Conservation (phyloP, 2,888 invertebrate species). For the Tortrix viridana region DNA sequence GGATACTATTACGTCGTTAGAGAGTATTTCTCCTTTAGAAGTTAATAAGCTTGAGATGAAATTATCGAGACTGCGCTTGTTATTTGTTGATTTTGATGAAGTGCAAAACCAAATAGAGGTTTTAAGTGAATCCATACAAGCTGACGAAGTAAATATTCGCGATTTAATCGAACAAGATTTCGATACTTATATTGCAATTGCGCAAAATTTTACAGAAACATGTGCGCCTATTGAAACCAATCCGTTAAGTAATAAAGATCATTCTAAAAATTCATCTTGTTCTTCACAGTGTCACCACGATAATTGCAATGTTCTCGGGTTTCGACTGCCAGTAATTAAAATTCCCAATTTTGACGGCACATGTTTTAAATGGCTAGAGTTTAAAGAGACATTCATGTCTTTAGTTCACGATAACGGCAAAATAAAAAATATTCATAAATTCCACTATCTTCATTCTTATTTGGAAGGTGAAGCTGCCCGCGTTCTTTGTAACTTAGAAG, state of each 20-base stretch:
- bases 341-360: slow-evolving; percentile 21
- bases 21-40: neutral
- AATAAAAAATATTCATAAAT: neutral
- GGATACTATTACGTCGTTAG: neutral
- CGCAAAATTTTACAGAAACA: too few species aligned
- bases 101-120: too few species aligned
- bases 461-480: neutral
- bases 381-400: slow-evolving; percentile 15
- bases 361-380: slow-evolving; percentile 23
- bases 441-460: neutral
- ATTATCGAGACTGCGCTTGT: neutral
- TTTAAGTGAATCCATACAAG: too few species aligned
- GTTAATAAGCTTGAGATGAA: neutral
- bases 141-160: too few species aligned
- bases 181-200: too few species aligned
- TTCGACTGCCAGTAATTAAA: slow-evolving; percentile 19
- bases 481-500: neutral
- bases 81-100: too few species aligned
- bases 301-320: neutral
- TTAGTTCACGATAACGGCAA: slow-evolving; percentile 7
- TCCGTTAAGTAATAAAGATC: neutral
- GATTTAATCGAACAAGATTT: too few species aligned
- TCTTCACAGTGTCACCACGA: neutral
- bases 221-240: neutral
- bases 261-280: neutral